Evolutionary conservation across 2,797 vertebrate species (phyloP), one percentile per base, ranked within the genome.

Genomic region (Atherinosoma microstoma): DNA sequence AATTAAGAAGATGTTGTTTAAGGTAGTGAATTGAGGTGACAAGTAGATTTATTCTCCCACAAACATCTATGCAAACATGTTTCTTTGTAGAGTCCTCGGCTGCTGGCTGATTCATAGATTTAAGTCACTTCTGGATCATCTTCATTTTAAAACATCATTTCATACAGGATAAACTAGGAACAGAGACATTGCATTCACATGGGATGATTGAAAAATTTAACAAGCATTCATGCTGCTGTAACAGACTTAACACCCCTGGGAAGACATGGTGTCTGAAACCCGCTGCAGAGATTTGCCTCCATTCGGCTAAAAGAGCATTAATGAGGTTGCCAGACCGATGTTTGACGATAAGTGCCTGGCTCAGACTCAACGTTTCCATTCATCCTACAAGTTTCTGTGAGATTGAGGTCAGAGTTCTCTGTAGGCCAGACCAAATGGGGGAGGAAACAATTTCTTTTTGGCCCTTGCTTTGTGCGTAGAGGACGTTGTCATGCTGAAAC

Each of bases 331-430:
- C 49, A 32, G 30, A 22, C 71, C 66, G 78, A 75, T 70, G 35
- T 58, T 58, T 57, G 42, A 20, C 4, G 49, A 67, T 67, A 54
- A 47, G 64, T 72, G 67, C 30, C 51, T 45, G 6, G 57, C 57
- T 69, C 64, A 35, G 59, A 45, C 67, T 66, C 16, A 15, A 58
- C n/a, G 3, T 64, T 82, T 77, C 24, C 6, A 63, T 74, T 70
- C 53, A 51, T 69, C 47, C 60, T 29, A 60, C 35, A 56, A 73
- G 61, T 75, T 70, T 70, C 57, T 74, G 2, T 57, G 70, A 79
- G 66, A 70, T 77, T 64, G 62, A 76, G 74, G 69, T 80, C 68
- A 49, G 56, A 35, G 30, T 56, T 69, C 20, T 56, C 32, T 59
- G 40, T 60, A 57, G 59, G 57, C 30, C 6, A 47, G 74, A 69